Percentiles rank a stretch among this genome's conserved stretches.
Evolutionary conservation across 1,140 invertebrate genomes (phyloP).

Genomic region (Hypsibius dujardini): DNA sequence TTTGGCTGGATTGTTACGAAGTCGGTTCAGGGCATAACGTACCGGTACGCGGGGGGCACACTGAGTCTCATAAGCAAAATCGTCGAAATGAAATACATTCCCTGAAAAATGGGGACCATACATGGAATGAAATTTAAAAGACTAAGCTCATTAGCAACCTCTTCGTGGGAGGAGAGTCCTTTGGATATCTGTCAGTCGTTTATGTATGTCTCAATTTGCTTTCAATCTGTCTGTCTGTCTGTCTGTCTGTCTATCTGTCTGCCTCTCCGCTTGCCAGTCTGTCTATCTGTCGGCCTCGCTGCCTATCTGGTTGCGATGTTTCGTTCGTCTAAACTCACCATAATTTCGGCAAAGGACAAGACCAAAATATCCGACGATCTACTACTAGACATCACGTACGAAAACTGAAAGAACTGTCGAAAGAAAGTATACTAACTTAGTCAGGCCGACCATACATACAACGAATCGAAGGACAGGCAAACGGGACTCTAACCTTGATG

Average conservation of each 20-base stretch:
- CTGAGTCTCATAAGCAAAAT: constrained; percentile 97
- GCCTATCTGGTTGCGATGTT: too few species aligned
- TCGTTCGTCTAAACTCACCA: constrained; percentile 44
- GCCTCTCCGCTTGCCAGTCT: too few species aligned
- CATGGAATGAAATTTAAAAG: neutral
- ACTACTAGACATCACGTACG: constrained; percentile 97
- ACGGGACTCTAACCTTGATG: constrained; percentile 51
- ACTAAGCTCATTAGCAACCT: too few species aligned
- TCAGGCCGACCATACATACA: neutral
- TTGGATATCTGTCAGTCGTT: too few species aligned
- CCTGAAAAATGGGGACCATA: constrained; percentile 39
- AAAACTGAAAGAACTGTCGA: constrained; percentile 56
- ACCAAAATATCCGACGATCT: constrained; percentile 98
- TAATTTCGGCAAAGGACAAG: constrained; percentile 84
- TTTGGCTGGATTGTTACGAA: neutral
- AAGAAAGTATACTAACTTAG: neutral
- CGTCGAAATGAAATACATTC: constrained; percentile 98
- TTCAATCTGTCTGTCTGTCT: too few species aligned
- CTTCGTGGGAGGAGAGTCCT: too few species aligned
- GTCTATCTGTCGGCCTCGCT: too few species aligned
- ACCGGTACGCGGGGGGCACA: constrained; percentile 86
- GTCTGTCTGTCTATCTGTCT: too few species aligned
- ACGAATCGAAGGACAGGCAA: neutral
- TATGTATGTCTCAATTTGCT: too few species aligned
- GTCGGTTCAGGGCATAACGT: constrained; percentile 17